These are phyloP conservation scores for Chouioia cunea DNA, from an alignment of 2,888 invertebrate genomes.

Conservation along the genomic window DNA sequence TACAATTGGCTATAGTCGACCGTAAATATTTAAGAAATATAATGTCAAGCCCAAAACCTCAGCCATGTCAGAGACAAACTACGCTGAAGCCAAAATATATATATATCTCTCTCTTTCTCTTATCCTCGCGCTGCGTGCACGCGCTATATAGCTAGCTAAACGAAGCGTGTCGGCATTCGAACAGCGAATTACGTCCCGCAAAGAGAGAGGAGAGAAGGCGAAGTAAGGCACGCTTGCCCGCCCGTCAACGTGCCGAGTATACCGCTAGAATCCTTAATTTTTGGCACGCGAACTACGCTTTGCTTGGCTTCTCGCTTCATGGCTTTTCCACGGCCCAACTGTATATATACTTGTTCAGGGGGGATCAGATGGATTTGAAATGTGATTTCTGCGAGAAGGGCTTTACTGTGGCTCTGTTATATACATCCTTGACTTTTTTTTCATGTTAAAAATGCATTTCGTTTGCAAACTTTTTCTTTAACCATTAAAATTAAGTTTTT, in stretches of 20 bases:
- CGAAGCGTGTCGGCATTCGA: conserved; percentile 56
- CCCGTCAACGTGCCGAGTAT: conserved; percentile 15
- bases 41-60: neutral
- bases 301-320: conserved; percentile 10
- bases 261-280: conserved; percentile 59
- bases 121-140: neutral
- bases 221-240: neutral
- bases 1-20: conserved; percentile 1
- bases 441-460: no score
- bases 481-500: no score
- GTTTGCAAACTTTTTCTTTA: no score
- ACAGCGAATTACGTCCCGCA: conserved; percentile 59
- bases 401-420: no score
- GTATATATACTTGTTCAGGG: neutral
- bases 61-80: no score
- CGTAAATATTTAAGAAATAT: neutral
- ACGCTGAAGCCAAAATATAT: neutral
- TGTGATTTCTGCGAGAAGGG: no score
- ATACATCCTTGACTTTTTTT: no score
- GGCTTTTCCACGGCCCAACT: no score
- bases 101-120: no score
- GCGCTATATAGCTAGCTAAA: conserved; percentile 34
- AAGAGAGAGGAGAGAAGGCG: conserved; percentile 46
- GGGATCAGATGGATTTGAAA: no score
- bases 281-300: conserved; percentile 1